Evolutionary conservation across 1,140 invertebrate species (phyloP).

Genomic region (Drosophila arizonae): DNA sequence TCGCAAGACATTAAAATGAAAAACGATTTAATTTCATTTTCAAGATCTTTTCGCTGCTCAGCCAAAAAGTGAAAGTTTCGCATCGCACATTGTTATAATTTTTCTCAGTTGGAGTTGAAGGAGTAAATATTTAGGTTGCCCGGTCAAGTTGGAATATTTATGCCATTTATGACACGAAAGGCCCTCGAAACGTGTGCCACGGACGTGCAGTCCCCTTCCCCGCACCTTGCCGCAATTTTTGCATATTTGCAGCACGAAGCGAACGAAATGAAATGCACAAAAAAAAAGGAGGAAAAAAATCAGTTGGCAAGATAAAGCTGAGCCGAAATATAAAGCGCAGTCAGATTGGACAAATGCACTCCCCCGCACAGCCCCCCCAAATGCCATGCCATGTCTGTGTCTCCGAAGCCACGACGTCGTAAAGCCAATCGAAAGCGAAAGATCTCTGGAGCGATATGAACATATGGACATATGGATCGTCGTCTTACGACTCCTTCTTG

Average conservation of each 20-base stretch:
- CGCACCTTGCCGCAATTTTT: conserved; percentile 64
- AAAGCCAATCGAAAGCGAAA: conserved; percentile 76
- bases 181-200: conserved; percentile 74
- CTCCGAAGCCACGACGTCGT: conserved; percentile 36
- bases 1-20: conserved; percentile 66
- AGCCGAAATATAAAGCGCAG: conserved; percentile 55
- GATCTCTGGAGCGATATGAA: conserved; percentile 61
- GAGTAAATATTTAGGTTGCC: conserved; percentile 71
- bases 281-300: conserved; percentile 45
- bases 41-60: conserved; percentile 24
- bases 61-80: conserved; percentile 69
- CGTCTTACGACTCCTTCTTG: conserved; percentile 12
- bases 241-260: conserved; percentile 77
- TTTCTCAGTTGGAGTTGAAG: conserved; percentile 8
- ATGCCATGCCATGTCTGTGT: neutral
- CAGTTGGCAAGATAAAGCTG: conserved; percentile 62
- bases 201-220: conserved; percentile 7
- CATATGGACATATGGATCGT: conserved; percentile 70
- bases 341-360: conserved; percentile 29
- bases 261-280: conserved; percentile 59
- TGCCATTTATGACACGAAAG: conserved; percentile 81
- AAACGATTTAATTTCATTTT: conserved; percentile 79
- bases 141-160: conserved; percentile 80
- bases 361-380: neutral
- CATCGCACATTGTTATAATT: conserved; percentile 65